Percentiles rank a stretch among this genome's conserved stretches.
These are phyloP conservation scores for Gasterosteus aculeatus DNA, from an alignment of 2,113 vertebrate genomes.

Conservation along the genomic window DNA sequence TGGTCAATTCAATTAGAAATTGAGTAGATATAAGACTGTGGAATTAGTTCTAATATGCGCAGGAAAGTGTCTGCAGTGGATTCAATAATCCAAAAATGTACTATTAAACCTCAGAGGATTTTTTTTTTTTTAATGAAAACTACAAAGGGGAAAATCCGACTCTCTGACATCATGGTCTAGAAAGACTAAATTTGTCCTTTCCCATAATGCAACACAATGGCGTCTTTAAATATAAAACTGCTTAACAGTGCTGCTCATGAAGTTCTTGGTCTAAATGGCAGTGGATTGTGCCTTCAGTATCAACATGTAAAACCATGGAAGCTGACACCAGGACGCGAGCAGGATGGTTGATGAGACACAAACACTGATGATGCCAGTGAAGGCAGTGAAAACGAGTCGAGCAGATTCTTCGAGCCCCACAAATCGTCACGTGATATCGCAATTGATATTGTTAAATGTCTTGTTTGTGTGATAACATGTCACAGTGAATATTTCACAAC, in stretches of 20 bases:
- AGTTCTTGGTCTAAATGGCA: neutral
- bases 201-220: neutral
- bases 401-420: neutral
- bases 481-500: constrained; percentile 2
- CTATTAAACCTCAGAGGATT: neutral
- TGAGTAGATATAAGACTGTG: neutral
- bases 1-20: too few species aligned
- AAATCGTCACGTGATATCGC: neutral
- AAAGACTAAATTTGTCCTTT: neutral
- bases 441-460: neutral
- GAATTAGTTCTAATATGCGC: neutral
- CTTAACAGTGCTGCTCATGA: neutral
- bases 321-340: neutral
- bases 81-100: neutral
- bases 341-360: neutral
- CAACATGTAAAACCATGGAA: neutral
- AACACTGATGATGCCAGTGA: neutral
- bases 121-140: neutral
- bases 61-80: neutral
- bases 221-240: neutral
- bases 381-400: neutral
- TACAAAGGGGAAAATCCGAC: neutral
- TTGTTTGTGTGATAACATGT: neutral
- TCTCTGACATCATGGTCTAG: neutral
- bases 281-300: neutral